These are phyloP conservation scores for Neopipo cinnamomea DNA, from an alignment of 2,113 vertebrate species.

Conservation along the genomic window DNA sequence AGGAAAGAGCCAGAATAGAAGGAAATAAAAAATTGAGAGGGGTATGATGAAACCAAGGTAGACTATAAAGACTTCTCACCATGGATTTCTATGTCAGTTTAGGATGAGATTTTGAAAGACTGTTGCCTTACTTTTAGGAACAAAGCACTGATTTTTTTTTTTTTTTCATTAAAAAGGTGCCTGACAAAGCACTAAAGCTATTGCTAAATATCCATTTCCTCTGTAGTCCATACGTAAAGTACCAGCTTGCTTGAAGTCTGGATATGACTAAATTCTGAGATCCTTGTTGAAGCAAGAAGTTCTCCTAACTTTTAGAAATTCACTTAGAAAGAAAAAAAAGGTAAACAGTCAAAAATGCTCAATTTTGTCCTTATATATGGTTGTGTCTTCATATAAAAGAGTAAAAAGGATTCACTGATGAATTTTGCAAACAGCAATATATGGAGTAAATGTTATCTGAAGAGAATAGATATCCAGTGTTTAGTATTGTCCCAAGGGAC, in stretches of 20 bases:
- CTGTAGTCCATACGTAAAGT: background rate
- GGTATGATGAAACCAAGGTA: background rate
- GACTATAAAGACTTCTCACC: background rate
- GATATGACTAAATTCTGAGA: background rate
- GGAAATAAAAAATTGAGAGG: background rate
- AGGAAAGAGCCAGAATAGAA: background rate
- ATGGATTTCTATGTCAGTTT: background rate
- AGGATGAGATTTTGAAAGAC: background rate
- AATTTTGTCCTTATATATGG: background rate
- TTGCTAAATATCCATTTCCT: background rate
- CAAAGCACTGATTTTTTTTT: background rate
- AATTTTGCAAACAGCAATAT: background rate
- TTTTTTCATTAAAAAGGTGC: background rate
- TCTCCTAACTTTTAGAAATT: background rate
- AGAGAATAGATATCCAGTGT: background rate
- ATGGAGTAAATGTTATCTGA: background rate
- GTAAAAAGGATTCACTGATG: background rate
- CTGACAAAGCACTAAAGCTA: background rate
- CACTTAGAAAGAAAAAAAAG: background rate
- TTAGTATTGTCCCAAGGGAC: background rate
- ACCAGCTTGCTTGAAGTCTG: background rate
- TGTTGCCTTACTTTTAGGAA: background rate
- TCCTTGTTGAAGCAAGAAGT: background rate
- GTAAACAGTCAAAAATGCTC: background rate
- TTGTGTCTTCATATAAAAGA: background rate